Evolutionary conservation across 2,888 invertebrate species (phyloP), one percentile per base, ranked within the genome.

Genomic region (Venusia cambrica): DNA sequence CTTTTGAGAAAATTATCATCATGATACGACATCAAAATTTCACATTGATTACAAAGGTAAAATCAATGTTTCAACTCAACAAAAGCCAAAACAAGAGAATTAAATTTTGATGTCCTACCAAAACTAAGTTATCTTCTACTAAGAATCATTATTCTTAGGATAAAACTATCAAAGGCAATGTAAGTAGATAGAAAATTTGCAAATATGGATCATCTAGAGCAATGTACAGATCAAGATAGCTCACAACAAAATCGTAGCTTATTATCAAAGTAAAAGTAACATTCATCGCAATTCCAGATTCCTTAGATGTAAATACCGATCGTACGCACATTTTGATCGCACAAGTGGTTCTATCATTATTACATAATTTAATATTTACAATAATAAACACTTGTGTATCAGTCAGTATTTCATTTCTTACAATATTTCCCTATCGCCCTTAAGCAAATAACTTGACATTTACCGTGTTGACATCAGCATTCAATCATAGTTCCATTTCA

Each of bases 321-420:
- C 45, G 38, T 47, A 63, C 64, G 63, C 69, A 66, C 38, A 46
- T 25, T 63, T 62, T 54, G 63, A 68, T 69, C 68, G 60, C 73
- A 74, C 75, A 75, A 72, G 74, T 75, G 75, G 64, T 56, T 64
- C 66, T 59, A 59, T 58, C 60, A 72, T 65, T 65, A 62, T 74
- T 64, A 70, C 64, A 57, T 48, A 70, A 62, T 66, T 72, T 76
- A 73, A 74, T 85, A 85, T 87, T 74, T 87, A 87, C 85, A 84
- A 60, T 63, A 68, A 73, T 78, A 78, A 72, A 81, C 81, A 81
- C 77, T 79, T 75, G 76, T 68, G 73, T 68, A 71, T 84, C 85
- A 83, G 85, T 85, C 85, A 71, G 62, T 73, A 73, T 63, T 40
- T 66, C 40, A 26, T 50, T 38, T 39, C 44, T 49, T 50, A 50